Evolutionary conservation across 1,140 invertebrate species (phyloP), one percentile per base, ranked within the genome.

Genomic region (Babylonia areolata): DNA sequence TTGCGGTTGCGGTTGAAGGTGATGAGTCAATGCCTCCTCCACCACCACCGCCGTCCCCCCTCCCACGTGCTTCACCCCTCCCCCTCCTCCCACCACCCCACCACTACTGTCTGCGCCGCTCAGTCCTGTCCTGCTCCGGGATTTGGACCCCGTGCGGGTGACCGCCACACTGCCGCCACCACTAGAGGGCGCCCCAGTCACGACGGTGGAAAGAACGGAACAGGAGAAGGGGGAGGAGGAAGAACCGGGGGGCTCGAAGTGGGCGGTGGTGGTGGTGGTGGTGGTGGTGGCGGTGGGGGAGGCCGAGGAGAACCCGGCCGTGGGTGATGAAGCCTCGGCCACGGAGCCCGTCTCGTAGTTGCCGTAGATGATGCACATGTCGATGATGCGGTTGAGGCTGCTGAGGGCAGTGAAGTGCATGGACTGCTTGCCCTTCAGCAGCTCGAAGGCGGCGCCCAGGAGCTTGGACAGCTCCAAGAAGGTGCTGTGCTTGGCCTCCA

Each of bases 371-470:
- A 95, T 93, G 81, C 93, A 95, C 11, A 95, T 94, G 90, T 96
- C 96, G 33, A 96, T 95, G 51, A 96, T 94, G 91, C 95, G 95
- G 91, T 96, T 96, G 80, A 96, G 94, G 77, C 95, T 95, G 78
- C 95, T 94, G 88, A 96, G 94, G 9, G 95, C 95, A 0, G 95
- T 96, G 90, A 95, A 96, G 90, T 96, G 96, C 23, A 96, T 93
- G n/a, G 95, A 95, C 90, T 96, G 95, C 9, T 95, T 95, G 9
- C 95, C 95, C 79, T 95, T 94, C 69, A 96, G 94, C 75, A 95
- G 94, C 87, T 94, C 95, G 15, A 96, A 91, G 51, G 95, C 94
- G 3, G 95, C 93, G 78, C 93, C 93, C 17, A 95, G 92, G 42
- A 96, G 91, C 40, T 95, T 93, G 85, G 95, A 95, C 39, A 96